Evolutionary conservation across 2,888 invertebrate genomes (phyloP), one percentile per base, ranked within the genome.

Genomic region (Pristionchus exspectatus): DNA sequence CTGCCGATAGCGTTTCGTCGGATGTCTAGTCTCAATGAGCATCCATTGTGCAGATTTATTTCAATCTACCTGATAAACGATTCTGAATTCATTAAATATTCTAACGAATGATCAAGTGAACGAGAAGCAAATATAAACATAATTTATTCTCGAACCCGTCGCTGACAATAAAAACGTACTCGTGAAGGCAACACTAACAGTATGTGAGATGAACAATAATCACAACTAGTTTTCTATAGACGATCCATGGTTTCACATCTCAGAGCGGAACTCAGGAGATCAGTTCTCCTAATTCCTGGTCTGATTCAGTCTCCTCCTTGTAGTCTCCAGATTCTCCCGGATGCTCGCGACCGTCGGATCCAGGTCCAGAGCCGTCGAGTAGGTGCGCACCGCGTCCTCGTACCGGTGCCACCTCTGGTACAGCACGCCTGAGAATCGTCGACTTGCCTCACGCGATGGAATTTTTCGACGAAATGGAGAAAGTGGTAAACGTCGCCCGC

Each of bases 401-500:
- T 50, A 69, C 27, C 90, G 90, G 16, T 91, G 90, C 90, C 90
- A 92, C 66, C 91, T 84, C 90, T 93, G 92, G 30, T 91, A 92
- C 2, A 93, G 89, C 14, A 93, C 91, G n/a, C 92, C 93, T 93
- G 77, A 81, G 33, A 59, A 85, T 21, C 84, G 59, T 56, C 59
- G 77, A 54, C n/a, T 50, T 81, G 54, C n/a, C 50, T n/a, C 81
- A 81, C 54, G 81, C 81, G 54, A 50, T 81, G 50, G n/a, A 16
- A 50, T 54, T 54, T 81, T 50, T 10, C 24, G 21, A 5, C 24
- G 44, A 44, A 77, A 38, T 27, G 38, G 27, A 9, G 50, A 50
- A 81, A 81, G n/a, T 81, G 50, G 27, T n/a, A 50, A 81, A 81
- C 30, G 77, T 50, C 44, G 63, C 95, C 95, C 21, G 54, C 27